Evolutionary conservation across 2,888 invertebrate genomes (phyloP), one percentile per base, ranked within the genome.

Genomic region (Cheiracanthium punctorium): DNA sequence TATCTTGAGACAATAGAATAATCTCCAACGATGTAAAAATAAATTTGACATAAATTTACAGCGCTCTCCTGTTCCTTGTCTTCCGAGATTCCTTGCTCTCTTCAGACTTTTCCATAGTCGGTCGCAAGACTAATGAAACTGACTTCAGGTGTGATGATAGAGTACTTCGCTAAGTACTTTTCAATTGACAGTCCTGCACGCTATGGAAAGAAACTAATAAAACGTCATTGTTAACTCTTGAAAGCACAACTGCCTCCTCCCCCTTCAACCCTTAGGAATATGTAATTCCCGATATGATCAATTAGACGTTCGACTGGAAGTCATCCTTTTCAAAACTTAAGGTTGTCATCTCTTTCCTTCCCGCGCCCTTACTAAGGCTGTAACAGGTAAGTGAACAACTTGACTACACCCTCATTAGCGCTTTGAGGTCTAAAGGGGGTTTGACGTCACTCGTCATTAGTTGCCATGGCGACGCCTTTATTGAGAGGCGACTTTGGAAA

Each of bases 401-500:
- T 58, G 58, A 58, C 58, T 58, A 58, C 58, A 65, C 79, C 74
- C 85, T 86, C 85, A 86, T 86, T 86, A 86, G 80, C 85, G 85
- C 85, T 86, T 80, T 80, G 75, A 86, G 85, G 80, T 76, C 70
- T 81, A 81, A 82, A 58, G 58, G 58, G 75, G 69, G 70, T 43
- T 37, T 80, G 80, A 86, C 85, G 85, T 86, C 85, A 86, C 64
- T 70, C 65, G 69, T 86, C 85, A 86, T 86, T 86, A 86, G 85
- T 86, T 80, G 67, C 74, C 52, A 86, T 80, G 80, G 67, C 80
- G 64, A 86, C 85, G 85, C 80, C 80, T 80, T n/a, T 86, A 76
- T 80, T 85, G 79, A 79, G 84, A 73, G 77, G 58, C 12, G 24
- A 58, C 58, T 58, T 58, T n/a, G n/a, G 58, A 58, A 58, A 58